Percentiles rank a stretch among this genome's conserved stretches.
phyloP scores from a whole-genome alignment of 1,140 invertebrate species.

The Megathymus violae region DNA sequence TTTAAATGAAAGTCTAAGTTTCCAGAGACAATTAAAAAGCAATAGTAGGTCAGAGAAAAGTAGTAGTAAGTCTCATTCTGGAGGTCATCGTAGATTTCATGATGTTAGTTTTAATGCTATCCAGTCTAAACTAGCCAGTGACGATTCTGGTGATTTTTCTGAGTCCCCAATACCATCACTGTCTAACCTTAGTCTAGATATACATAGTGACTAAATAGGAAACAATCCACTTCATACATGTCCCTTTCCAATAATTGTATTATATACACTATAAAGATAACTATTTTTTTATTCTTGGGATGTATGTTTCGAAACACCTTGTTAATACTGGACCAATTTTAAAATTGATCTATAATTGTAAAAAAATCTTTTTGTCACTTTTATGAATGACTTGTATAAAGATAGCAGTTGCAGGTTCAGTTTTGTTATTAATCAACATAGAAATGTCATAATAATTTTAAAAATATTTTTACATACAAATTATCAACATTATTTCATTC shows the following conservation, averaged over 20 bases:
- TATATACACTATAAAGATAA: neutral
- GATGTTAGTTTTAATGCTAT: conserved; percentile 15
- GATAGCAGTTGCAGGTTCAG: no score
- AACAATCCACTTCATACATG: neutral
- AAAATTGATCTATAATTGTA: no score
- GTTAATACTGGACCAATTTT: no score
- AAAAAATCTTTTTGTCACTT: no score
- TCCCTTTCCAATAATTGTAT: neutral
- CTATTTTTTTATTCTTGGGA: no score
- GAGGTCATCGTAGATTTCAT: conserved; percentile 23
- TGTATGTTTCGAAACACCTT: no score
- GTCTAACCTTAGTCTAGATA: conserved; percentile 75
- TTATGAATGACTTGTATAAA: no score
- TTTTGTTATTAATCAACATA: no score
- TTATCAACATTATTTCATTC: no score
- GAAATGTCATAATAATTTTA: no score
- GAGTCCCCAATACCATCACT: conserved; percentile 72
- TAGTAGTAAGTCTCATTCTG: conserved; percentile 36
- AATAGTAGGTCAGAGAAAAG: conserved; percentile 42
- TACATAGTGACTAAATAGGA: conserved; percentile 68
- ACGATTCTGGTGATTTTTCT: conserved; percentile 73
- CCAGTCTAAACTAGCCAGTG: conserved; percentile 43
- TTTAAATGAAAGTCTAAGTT: conserved; percentile 66
- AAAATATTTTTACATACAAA: no score
- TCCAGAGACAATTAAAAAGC: conserved; percentile 37